phyloP scores from a whole-genome alignment of 2,797 vertebrate genomes.

The Oreochromis grahami region DNA sequence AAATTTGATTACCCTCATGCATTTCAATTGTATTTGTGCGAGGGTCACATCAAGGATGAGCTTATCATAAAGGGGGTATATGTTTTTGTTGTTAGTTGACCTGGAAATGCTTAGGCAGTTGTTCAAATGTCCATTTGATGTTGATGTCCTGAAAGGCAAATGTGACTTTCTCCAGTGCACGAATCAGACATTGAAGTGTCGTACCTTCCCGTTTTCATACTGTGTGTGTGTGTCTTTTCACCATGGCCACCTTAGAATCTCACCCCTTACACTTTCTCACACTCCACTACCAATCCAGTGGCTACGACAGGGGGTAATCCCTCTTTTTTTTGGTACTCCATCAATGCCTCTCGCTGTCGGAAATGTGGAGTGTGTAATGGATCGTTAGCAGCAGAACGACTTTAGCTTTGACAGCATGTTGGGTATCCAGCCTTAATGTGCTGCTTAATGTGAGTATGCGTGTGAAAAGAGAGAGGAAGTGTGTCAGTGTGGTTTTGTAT shows the following conservation, averaged over 20 bases:
- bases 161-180: background rate
- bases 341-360: slow-evolving; percentile 39
- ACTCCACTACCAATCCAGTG: slow-evolving; percentile 8
- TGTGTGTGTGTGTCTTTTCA: background rate
- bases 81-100: background rate
- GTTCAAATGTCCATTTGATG: background rate
- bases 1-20: background rate
- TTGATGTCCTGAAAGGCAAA: background rate
- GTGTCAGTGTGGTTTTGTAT: slow-evolving; percentile 12
- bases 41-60: background rate
- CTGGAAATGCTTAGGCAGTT: background rate
- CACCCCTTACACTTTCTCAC: background rate
- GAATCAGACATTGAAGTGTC: background rate
- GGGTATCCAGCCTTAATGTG: slow-evolving; percentile 42
- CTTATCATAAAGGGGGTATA: background rate
- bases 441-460: slow-evolving; percentile 24
- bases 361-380: slow-evolving; percentile 60
- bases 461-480: background rate
- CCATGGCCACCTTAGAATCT: slow-evolving; percentile 40
- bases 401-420: slow-evolving; percentile 54
- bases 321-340: slow-evolving; percentile 42
- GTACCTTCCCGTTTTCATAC: slow-evolving; percentile 1
- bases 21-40: background rate
- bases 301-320: slow-evolving; percentile 43
- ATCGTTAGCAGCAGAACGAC: slow-evolving; percentile 65